Conservation (phyloP, 2,797 vertebrate species). For the Premnoplex brunnescens region DNA sequence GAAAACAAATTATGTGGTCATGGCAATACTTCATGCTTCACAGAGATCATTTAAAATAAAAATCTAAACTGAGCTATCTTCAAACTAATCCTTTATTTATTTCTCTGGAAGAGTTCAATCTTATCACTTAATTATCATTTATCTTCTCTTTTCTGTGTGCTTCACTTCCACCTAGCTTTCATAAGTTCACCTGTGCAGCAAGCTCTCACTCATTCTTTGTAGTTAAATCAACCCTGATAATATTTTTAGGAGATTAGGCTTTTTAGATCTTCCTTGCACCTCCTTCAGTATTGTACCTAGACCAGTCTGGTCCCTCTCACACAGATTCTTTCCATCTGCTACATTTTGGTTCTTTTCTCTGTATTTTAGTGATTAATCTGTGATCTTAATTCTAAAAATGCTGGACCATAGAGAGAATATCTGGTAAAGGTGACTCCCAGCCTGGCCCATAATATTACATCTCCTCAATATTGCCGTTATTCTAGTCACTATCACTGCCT, state of each 20-base stretch:
- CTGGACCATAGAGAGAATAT: background rate
- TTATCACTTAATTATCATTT: constrained; percentile 7
- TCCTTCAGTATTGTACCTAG: constrained; percentile 36
- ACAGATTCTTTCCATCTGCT: constrained; percentile 47
- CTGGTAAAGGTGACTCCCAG: background rate
- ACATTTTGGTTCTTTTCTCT: constrained; percentile 32
- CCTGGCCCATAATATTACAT: background rate
- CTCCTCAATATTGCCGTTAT: background rate
- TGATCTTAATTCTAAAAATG: background rate
- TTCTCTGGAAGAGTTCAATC: background rate
- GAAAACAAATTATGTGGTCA: background rate
- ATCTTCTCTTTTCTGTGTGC: background rate
- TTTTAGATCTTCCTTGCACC: constrained; percentile 55
- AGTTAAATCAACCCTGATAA: background rate
- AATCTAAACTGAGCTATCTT: background rate
- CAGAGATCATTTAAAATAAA: background rate
- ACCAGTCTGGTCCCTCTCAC: constrained; percentile 26
- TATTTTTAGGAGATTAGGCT: constrained; percentile 51
- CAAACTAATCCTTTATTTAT: constrained; percentile 25
- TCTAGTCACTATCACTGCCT: background rate
- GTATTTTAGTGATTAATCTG: background rate
- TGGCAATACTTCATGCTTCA: background rate
- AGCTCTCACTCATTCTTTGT: background rate
- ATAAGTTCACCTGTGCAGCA: background rate
- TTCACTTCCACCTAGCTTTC: background rate